Base-by-base conservation (phyloP, 2,888 invertebrate species). In the Chrysina gloriosa region DNA sequence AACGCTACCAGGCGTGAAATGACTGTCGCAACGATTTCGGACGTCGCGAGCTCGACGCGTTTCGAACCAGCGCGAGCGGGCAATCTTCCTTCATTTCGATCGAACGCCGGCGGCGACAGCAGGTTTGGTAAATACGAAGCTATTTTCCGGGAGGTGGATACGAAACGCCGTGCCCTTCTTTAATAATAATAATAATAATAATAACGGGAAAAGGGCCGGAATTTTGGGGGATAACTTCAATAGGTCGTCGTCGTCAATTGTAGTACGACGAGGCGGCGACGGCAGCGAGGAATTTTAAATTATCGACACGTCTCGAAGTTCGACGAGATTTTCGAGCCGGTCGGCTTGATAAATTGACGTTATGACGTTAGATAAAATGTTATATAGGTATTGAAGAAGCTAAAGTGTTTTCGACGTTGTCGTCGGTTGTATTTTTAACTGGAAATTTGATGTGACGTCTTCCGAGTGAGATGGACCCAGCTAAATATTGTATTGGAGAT, bases 291-390 rank as follows among this genome's bases (percentile, higher is more conserved):
- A 50, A 50, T 50, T 50, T 50, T 27, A 50, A 50, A 50, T 50
- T 50, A 50, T 50, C 27, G 50, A 50, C 50, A 50, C 50, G 50
- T 50, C 50, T n/a, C n/a, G n/a, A n/a, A n/a, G n/a, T 25, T 27
- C 50, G 50, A 6, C 50, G 50, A 50, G 23, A 50, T 50, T 50
- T 23, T 23, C 50, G 27, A 50, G 5, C n/a, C 27, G 50, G 27
- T 14, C 11, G 25, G 50, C 5, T 50, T 50, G 50, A 50, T 50
- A 50, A 50, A 50, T 50, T 50, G 50, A 50, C 11, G 50, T 11
- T 16, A 50, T 25, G 27, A 14, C 50, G 23, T 29, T 50, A 50
- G n/a, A n/a, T n/a, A n/a, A n/a, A n/a, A n/a, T n/a, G n/a, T n/a
- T n/a, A n/a, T n/a, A n/a, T n/a, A n/a, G n/a, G n/a, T n/a, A n/a